Conservation (phyloP, 2,888 invertebrate species). For the Tetragonisca angustula region DNA sequence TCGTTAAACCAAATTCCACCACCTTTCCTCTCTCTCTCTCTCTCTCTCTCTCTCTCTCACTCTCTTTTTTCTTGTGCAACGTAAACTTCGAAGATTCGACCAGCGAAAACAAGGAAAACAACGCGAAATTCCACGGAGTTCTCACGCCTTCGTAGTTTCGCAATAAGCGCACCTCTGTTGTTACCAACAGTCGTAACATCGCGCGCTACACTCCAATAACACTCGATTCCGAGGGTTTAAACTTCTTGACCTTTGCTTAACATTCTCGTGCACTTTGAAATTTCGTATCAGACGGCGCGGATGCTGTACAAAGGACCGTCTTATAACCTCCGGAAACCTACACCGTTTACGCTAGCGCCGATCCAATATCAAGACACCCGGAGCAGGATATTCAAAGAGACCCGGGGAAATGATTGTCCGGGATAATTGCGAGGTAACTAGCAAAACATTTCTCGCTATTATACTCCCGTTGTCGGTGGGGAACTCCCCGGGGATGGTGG, state of each 20-base stretch:
- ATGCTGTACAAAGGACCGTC: neutral
- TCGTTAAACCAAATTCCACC: no score
- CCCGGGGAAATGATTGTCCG: neutral
- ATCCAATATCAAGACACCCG: conserved; percentile 17
- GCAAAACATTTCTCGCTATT: conserved; percentile 31
- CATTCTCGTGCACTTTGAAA: neutral
- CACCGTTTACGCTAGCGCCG: neutral
- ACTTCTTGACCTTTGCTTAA: conserved; percentile 13
- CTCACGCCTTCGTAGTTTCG: neutral
- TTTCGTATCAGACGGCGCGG: neutral
- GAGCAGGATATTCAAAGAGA: conserved; percentile 10
- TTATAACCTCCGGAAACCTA: neutral
- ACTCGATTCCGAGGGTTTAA: neutral
- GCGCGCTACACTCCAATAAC: neutral
- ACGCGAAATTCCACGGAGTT: neutral
- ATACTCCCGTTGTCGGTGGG: no score
- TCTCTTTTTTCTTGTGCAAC: neutral
- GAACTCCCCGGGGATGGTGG: neutral
- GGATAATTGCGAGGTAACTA: conserved; percentile 27
- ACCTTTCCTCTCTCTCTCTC: neutral
- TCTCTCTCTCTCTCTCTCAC: neutral
- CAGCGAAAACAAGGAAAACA: neutral
- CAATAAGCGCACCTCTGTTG: neutral
- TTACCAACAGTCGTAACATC: neutral
- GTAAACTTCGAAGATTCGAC: neutral